These are phyloP conservation scores for Mungos mungo DNA, from an alignment of 2,113 vertebrate species.

Conservation along the genomic window DNA sequence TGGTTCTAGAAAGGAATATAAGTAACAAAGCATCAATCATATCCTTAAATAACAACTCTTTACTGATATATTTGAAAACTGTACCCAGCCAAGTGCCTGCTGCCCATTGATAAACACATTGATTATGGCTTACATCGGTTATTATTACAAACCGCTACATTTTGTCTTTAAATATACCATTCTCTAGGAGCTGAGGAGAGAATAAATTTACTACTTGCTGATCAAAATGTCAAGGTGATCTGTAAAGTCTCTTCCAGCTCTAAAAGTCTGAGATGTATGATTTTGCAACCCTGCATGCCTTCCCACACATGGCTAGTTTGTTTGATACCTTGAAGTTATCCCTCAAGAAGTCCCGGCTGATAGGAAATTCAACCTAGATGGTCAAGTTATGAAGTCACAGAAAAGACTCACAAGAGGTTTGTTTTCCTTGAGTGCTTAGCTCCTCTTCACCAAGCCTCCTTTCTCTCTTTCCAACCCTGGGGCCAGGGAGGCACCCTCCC, in stretches of 20 bases:
- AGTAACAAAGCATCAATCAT: neutral
- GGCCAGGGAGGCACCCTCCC: neutral
- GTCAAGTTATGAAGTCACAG: neutral
- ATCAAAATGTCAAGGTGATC: constrained; percentile 34
- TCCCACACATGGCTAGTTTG: neutral
- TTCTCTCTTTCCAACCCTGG: neutral
- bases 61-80: neutral
- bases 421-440: neutral
- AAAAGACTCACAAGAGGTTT: neutral
- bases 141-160: neutral
- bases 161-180: neutral
- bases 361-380: neutral
- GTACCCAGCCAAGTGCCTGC: neutral
- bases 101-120: neutral
- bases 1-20: neutral
- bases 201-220: constrained; percentile 22
- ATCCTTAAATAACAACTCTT: neutral
- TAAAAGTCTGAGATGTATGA: neutral
- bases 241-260: neutral
- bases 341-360: neutral
- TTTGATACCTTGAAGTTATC: neutral
- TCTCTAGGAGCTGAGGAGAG: neutral
- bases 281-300: neutral
- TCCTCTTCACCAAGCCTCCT: neutral
- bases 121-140: neutral